Conservation (phyloP, 1,140 invertebrate genomes). For the Platyscapa corneri region DNA sequence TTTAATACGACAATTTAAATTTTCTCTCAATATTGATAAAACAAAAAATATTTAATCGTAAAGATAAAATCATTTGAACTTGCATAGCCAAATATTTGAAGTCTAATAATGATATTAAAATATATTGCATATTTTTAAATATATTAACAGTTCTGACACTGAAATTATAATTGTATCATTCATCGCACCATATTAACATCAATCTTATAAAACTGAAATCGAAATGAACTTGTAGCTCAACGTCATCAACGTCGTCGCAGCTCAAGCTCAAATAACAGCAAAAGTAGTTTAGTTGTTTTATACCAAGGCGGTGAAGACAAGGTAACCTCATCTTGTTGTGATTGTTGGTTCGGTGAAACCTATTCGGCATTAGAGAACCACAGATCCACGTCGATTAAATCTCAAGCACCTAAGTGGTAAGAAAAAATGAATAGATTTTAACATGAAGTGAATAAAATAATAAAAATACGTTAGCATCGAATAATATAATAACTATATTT, state of each 20-base stretch:
- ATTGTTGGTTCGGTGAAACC: neutral
- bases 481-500: too few relatives aligned
- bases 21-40: too few relatives aligned
- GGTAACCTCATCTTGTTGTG: neutral
- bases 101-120: neutral
- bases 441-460: too few relatives aligned
- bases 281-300: conserved; percentile 63
- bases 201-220: neutral
- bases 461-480: too few relatives aligned
- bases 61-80: neutral
- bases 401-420: too few relatives aligned
- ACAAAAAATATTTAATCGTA: too few relatives aligned
- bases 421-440: too few relatives aligned
- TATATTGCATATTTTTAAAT: neutral
- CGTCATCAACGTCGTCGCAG: neutral
- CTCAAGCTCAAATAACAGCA: conserved; percentile 58
- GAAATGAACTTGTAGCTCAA: neutral
- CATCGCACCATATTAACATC: neutral
- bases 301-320: conserved; percentile 55
- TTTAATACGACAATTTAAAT: too few relatives aligned
- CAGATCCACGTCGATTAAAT: neutral
- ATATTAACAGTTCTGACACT: neutral
- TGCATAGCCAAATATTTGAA: neutral
- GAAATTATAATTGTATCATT: too few relatives aligned
- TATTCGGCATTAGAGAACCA: neutral